phyloP scores from a whole-genome alignment of 2,113 vertebrate genomes.

The Microcebus tavaratra region DNA sequence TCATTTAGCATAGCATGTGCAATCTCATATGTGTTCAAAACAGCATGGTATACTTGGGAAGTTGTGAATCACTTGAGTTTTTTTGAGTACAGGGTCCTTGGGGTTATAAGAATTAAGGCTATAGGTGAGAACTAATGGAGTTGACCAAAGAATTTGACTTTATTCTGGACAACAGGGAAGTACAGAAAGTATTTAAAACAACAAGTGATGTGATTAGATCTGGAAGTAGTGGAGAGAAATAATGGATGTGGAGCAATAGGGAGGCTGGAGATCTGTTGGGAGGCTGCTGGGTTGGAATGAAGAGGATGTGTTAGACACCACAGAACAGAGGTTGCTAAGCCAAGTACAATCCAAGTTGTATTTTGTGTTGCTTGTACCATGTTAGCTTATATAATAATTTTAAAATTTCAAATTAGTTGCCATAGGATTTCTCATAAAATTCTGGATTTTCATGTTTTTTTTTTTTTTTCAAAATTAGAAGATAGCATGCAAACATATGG shows the following conservation, averaged over 20 bases:
- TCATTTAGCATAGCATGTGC: background rate
- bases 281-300: background rate
- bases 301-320: background rate
- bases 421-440: constrained; percentile 11
- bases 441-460: background rate
- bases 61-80: background rate
- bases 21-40: background rate
- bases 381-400: background rate
- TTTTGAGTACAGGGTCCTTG: background rate
- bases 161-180: background rate
- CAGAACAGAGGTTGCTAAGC: background rate
- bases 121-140: background rate
- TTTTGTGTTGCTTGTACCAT: background rate
- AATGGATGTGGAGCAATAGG: background rate
- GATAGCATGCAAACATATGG: background rate
- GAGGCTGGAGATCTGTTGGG: background rate
- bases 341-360: background rate
- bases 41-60: background rate
- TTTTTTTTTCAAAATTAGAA: background rate
- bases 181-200: background rate
- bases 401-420: background rate
- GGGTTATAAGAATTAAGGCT: background rate
- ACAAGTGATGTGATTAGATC: background rate
- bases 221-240: background rate
- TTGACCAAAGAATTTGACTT: background rate